Evolutionary conservation across 2,113 vertebrate genomes (phyloP).

Genomic region (Panthera uncia): DNA sequence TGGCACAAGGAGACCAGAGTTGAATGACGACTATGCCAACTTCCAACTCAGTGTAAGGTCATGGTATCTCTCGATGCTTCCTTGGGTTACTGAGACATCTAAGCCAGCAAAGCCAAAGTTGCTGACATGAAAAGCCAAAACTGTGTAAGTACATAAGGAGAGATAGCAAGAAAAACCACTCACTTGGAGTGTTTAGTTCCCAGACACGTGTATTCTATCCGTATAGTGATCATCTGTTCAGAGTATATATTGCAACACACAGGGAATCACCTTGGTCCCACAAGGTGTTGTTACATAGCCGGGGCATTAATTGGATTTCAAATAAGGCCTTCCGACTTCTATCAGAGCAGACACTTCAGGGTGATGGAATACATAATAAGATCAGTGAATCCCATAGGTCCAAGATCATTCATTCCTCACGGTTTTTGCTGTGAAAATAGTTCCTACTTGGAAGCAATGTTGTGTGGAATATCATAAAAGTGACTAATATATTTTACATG

Average conservation of each 20-base stretch:
- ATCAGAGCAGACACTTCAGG: background rate
- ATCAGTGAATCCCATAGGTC: background rate
- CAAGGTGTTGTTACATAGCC: background rate
- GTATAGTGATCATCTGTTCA: background rate
- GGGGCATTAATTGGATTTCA: background rate
- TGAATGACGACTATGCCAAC: background rate
- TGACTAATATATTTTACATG: background rate
- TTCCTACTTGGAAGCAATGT: background rate
- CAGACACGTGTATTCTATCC: background rate
- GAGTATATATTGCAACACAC: background rate
- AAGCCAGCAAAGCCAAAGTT: background rate
- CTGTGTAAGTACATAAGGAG: background rate
- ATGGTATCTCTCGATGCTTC: background rate
- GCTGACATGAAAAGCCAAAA: background rate
- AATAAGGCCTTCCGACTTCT: background rate
- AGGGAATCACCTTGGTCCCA: background rate
- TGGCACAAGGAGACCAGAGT: background rate
- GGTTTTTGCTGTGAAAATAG: background rate
- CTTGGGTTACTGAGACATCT: background rate
- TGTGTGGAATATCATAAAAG: background rate
- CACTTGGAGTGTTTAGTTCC: background rate
- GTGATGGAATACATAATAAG: background rate
- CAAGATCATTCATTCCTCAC: background rate
- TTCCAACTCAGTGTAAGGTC: background rate
- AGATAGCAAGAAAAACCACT: background rate